A percentile compares a stretch with the other conserved stretches of the same genome.
phyloP scores from a whole-genome alignment of 1,140 invertebrate genomes.

The Maniola jurtina region DNA sequence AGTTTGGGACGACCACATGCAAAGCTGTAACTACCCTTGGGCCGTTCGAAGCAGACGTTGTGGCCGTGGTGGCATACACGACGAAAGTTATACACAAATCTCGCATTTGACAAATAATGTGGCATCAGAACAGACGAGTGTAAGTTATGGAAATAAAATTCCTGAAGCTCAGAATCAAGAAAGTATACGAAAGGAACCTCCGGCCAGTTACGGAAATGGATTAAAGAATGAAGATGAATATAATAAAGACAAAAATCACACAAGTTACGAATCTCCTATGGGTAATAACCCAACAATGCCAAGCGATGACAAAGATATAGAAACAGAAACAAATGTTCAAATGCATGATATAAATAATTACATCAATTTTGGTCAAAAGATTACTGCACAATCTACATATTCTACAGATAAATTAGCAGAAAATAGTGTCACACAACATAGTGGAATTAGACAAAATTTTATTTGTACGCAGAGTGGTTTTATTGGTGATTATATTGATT shows the following conservation, averaged over 20 bases:
- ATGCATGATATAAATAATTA: neutral
- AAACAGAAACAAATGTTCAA: neutral
- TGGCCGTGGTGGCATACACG: conserved; percentile 32
- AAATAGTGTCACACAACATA: conserved; percentile 6
- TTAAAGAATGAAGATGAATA: conserved; percentile 13
- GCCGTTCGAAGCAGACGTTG: conserved; percentile 73
- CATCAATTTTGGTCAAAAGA: neutral
- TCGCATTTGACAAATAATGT: neutral
- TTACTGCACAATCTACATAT: neutral
- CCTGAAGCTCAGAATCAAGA: neutral
- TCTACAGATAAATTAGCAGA: conserved; percentile 2
- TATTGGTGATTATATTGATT: conserved; percentile 80
- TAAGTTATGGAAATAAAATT: neutral
- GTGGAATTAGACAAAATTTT: neutral
- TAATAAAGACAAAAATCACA: conserved; percentile 2
- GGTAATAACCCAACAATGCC: neutral
- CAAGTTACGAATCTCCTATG: neutral
- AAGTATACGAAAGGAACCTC: neutral
- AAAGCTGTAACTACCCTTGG: conserved; percentile 84
- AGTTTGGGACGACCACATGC: conserved; percentile 84
- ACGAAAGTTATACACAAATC: conserved; percentile 3
- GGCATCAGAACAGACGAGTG: neutral
- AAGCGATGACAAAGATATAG: neutral
- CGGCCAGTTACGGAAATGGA: conserved; percentile 8
- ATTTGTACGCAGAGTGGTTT: conserved; percentile 78